Conservation (phyloP, 2,797 vertebrate species). For the Graptemys geographica region DNA sequence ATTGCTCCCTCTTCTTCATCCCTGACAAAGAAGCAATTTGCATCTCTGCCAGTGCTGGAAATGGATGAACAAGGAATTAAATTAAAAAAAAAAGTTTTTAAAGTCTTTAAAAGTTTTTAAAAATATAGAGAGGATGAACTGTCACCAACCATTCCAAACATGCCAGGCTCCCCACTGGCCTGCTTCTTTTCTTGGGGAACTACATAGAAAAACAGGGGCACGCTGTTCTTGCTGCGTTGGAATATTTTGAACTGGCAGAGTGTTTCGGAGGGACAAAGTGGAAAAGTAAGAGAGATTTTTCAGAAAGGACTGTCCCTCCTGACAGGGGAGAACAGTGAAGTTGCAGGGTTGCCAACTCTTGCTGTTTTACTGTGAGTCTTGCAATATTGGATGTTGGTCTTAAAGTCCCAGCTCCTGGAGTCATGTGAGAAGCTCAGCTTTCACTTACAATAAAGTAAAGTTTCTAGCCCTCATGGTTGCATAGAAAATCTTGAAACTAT, state of each 20-base stretch:
- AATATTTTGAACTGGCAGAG: background rate
- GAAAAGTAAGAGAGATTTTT: background rate
- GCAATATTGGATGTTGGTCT: background rate
- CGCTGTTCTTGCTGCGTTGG: background rate
- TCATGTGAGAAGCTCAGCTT: background rate
- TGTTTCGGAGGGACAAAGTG: background rate
- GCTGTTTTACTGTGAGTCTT: background rate
- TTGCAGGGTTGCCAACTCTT: background rate
- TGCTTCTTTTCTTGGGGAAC: background rate
- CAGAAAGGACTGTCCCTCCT: background rate
- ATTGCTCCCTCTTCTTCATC: background rate
- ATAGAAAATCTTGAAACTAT: background rate
- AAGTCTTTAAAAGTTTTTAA: background rate
- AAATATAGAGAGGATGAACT: background rate
- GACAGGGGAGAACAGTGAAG: background rate
- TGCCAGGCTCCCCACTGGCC: accelerated
- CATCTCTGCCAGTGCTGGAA: background rate
- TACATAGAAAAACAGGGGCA: accelerated
- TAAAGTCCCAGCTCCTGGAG: background rate
- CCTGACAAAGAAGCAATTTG: background rate
- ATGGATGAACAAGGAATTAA: background rate
- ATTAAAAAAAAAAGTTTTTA: background rate
- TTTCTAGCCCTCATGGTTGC: accelerated
- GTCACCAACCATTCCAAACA: accelerated
- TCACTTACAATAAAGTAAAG: accelerated